Conservation (phyloP, 1,140 invertebrate genomes). For the Neodiprion fabricii region DNA sequence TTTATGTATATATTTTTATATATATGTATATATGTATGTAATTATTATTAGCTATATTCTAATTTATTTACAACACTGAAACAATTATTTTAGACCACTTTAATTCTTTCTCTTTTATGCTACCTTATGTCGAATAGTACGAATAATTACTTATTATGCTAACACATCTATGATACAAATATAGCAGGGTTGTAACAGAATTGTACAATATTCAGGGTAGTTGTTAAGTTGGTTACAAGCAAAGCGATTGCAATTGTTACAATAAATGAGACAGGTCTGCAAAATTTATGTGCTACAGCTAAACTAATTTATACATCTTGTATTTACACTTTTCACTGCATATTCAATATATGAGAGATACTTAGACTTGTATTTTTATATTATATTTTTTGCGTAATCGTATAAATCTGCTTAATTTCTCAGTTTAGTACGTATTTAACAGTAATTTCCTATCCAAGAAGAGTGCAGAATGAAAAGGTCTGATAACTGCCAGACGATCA, state of each 20-base stretch:
- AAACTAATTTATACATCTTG: background rate
- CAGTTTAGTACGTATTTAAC: too few species aligned
- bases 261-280: background rate
- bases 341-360: too few species aligned
- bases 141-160: conserved; percentile 38
- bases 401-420: too few species aligned
- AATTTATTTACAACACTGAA: conserved; percentile 49
- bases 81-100: conserved; percentile 39
- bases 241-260: background rate
- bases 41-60: conserved; percentile 34
- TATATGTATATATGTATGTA: conserved; percentile 33
- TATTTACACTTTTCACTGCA: background rate
- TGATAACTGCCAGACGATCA: too few species aligned
- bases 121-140: conserved; percentile 23
- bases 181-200: conserved; percentile 32
- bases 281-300: background rate
- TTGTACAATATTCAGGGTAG: conserved; percentile 31
- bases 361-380: too few species aligned
- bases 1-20: conserved; percentile 34
- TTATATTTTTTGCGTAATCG: too few species aligned
- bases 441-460: too few species aligned
- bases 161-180: conserved; percentile 30
- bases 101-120: conserved; percentile 21
- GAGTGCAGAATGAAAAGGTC: too few species aligned
- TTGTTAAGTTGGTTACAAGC: background rate